Base-by-base conservation (phyloP, 1,140 invertebrate species). In the Anastrepha ludens region DNA sequence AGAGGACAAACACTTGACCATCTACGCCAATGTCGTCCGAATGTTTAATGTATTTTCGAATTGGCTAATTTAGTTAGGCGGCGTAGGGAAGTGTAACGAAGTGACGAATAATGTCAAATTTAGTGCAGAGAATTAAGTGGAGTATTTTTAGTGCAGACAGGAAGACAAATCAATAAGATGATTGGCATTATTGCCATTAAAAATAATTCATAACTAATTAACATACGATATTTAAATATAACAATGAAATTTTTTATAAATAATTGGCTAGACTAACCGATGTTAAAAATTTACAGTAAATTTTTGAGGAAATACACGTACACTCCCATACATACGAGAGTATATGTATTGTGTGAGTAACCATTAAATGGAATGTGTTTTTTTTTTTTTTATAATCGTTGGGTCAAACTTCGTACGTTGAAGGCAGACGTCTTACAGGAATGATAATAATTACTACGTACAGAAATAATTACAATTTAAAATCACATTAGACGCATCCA, bases 1-100 rank as follows among this genome's bases (percentile, higher is more conserved):
- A 29, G 9, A 9, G 87, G 87, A 11, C 85, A 88, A 81, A 58
- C 59, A 11, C 39, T 85, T 2, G 87, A 88, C 64, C 85, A 88
- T 17, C 70, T 29, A 9, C 86, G 86, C 20, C 85, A 41, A 20
- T 88, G 87, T 47, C 87, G 85, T 64, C 55, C 65, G 1, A 64
- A 58, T 74, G 67, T 74, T 74, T 74, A 74, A 74, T 74, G 67
- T 74, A 47, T 47, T 50, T 11, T 8, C 4, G 15, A 74, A 74
- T 47, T 74, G 4, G 17, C 41, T 74, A 20, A 29, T 74, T 47
- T 74, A 5, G 15, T 11, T 39, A 47, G 41, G 41, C 1, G 17
- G 39, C 11, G 15, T 4, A 17, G 44, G 15, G 70, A 6, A 50
- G 13, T 67, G 64, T 11, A 67, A 29, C n/a, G 6, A 20, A 20